Base-by-base conservation (phyloP, 2,888 invertebrate species). In the Elmis aenea region DNA sequence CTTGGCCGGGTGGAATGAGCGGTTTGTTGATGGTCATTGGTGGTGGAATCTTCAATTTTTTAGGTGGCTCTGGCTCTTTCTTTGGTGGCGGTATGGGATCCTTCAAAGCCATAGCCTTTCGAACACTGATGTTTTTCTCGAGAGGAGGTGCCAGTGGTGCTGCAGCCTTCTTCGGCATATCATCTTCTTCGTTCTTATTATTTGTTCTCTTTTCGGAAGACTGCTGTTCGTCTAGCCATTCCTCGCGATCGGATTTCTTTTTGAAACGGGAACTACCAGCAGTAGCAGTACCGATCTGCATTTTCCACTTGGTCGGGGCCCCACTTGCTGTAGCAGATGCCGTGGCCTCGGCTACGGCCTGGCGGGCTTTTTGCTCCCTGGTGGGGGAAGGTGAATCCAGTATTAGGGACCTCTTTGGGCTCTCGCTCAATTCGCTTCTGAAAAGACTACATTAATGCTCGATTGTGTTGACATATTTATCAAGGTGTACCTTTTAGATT, bases 281-380 rank as follows among this genome's bases (percentile, higher is more conserved):
- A 26, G 74, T 72, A 13, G 75, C 73, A 22, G 76, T 72, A 45
- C 75, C 77, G 66, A 80, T 77, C 52, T 79, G 78, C 81, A 82
- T 81, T 64, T 81, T 81, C 79, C 81, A 81, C 62, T 81, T 81
- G 41, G 74, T 55, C 25, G 64, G 72, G 64, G 58, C 73, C 67
- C 62, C 68, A 67, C 61, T 72, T 67, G 59, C 71, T 65, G 39
- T 67, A 48, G 58, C 76, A 59, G 57, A 73, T 59, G 62, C 70
- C 40, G 49, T 70, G 58, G 59, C 70, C 61, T 62, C 75, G 50
- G 64, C 68, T 13, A 50, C 54, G 61, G 72, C 67, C 68, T 77
- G 63, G 15, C 69, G 64, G 56, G 73, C 62, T 48, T 70, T 67
- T 42, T 67, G 64, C 45, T 70, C 68, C 25, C 69, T 54, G 8